phyloP scores from a whole-genome alignment of 2,888 invertebrate genomes.

The Drymonia ruficornis region DNA sequence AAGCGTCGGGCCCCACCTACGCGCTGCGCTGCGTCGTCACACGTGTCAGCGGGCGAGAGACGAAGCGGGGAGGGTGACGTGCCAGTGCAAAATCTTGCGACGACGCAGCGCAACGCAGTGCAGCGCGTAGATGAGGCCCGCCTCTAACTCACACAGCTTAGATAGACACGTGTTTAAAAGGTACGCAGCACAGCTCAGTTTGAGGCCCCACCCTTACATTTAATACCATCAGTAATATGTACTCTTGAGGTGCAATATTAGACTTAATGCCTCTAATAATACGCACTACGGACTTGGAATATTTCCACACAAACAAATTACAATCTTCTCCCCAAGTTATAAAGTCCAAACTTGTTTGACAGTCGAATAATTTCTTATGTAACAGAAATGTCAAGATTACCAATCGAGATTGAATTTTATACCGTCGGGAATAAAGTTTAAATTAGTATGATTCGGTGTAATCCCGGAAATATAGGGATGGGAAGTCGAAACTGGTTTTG shows the following conservation, averaged over 20 bases:
- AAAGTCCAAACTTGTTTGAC: background rate
- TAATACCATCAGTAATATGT: background rate
- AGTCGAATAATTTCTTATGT: conserved; percentile 10
- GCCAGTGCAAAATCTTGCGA: too few species aligned
- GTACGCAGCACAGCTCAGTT: conserved; percentile 9
- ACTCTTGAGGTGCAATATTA: conserved; percentile 11
- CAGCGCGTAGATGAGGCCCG: too few species aligned
- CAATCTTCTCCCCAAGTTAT: background rate
- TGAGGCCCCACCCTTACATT: background rate
- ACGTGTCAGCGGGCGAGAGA: too few species aligned
- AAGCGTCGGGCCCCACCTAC: too few species aligned
- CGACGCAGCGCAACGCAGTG: too few species aligned
- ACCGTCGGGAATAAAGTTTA: background rate
- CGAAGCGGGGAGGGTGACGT: too few species aligned
- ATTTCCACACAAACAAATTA: background rate
- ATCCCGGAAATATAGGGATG: conserved; percentile 52
- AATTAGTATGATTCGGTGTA: conserved; percentile 12
- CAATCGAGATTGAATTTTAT: conserved; percentile 21
- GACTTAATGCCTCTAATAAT: conserved; percentile 18
- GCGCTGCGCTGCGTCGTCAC: too few species aligned
- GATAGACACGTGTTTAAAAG: conserved; percentile 21
- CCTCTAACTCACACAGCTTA: too few species aligned
- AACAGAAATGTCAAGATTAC: background rate
- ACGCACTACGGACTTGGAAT: conserved; percentile 19
- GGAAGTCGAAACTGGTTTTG: conserved; percentile 41